phyloP scores from a whole-genome alignment of 2,888 invertebrate species.

The Cenopis cana region DNA sequence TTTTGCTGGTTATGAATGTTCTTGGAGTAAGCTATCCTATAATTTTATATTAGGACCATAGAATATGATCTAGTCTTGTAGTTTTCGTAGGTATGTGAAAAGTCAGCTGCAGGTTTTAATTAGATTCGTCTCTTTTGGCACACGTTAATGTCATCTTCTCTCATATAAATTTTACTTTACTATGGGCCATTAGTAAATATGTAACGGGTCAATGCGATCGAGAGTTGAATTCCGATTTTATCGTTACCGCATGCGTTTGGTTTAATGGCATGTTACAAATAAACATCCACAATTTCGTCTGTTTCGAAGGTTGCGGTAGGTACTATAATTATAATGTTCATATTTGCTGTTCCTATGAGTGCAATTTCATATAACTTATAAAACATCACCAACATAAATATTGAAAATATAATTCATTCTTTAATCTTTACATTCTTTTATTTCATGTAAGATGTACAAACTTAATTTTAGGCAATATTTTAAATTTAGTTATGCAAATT shows the following conservation, averaged over 20 bases:
- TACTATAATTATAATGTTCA: neutral
- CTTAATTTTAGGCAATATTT: neutral
- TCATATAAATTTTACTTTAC: conserved; percentile 11
- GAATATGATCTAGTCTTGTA: conserved; percentile 23
- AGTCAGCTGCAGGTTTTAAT: conserved; percentile 53
- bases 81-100: conserved; percentile 10
- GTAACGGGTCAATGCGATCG: neutral
- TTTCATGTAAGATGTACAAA: neutral
- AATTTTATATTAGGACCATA: conserved; percentile 4
- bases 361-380: neutral
- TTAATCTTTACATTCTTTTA: neutral
- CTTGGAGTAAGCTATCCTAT: neutral
- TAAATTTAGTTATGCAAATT: neutral
- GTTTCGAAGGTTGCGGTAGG: neutral
- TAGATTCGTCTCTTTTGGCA: conserved; percentile 60
- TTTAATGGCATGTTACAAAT: neutral
- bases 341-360: conserved; percentile 8
- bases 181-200: neutral
- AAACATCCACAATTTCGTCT: neutral
- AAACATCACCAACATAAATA: neutral
- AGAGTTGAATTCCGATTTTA: conserved; percentile 2
- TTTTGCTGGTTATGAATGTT: conserved; percentile 10
- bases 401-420: neutral
- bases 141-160: conserved; percentile 37
- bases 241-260: neutral